phyloP scores from a whole-genome alignment of 2,888 invertebrate genomes.

The Elegia similella region DNA sequence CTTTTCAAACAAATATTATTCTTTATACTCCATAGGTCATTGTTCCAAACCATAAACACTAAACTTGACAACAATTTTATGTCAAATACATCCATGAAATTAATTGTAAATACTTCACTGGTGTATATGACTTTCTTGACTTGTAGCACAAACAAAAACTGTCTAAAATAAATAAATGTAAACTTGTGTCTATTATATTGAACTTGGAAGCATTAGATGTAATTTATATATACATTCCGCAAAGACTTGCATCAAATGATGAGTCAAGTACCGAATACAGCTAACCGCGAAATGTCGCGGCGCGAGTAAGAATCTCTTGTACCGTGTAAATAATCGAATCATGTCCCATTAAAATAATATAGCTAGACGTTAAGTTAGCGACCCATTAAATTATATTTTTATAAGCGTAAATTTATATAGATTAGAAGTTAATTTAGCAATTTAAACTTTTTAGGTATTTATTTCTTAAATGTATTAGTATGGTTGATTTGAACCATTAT shows the following conservation, averaged over 20 bases:
- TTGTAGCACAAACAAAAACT: neutral
- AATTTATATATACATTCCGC: slow-evolving; percentile 1
- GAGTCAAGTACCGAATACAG: neutral
- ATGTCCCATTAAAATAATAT: slow-evolving; percentile 10
- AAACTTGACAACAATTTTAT: neutral
- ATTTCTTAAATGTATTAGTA: slow-evolving; percentile 17
- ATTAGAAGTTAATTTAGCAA: neutral
- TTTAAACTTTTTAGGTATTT: slow-evolving; percentile 2
- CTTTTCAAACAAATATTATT: no score
- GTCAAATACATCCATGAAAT: neutral
- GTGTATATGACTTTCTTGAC: neutral
- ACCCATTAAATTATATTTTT: slow-evolving; percentile 25
- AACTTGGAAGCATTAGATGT: no score
- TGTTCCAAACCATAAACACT: no score
- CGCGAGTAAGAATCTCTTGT: slow-evolving; percentile 27
- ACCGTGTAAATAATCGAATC: slow-evolving; percentile 20
- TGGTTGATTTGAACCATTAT: slow-evolving; percentile 20
- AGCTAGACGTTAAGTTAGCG: neutral
- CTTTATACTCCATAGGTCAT: no score
- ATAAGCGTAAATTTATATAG: slow-evolving; percentile 19
- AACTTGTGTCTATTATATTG: neutral
- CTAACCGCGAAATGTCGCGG: neutral
- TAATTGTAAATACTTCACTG: neutral
- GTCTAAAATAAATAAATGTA: neutral
- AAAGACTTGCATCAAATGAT: neutral